These are phyloP conservation scores for Lampropteryx suffumata DNA, from an alignment of 2,888 invertebrate genomes.

Conservation along the genomic window DNA sequence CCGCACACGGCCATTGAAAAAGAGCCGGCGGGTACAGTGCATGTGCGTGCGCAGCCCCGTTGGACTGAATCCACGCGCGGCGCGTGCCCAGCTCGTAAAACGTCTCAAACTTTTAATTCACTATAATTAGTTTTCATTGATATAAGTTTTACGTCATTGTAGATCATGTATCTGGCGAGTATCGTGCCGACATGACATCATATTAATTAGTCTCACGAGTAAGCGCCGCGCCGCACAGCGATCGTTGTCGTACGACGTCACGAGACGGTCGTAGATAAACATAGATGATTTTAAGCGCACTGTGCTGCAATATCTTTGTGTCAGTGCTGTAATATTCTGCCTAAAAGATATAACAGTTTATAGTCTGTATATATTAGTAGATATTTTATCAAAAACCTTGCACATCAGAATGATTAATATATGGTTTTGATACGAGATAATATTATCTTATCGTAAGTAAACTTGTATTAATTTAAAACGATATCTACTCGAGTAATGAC, in stretches of 20 bases:
- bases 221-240: background rate
- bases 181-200: slow-evolving; percentile 4
- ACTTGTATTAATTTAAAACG: no score
- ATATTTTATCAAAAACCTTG: no score
- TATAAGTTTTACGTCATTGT: slow-evolving; percentile 26
- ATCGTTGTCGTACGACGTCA: background rate
- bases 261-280: background rate
- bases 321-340: no score
- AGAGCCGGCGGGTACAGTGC: background rate
- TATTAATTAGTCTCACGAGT: slow-evolving; percentile 6
- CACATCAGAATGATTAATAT: no score
- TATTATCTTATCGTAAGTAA: no score
- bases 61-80: slow-evolving; percentile 8
- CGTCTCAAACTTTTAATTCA: slow-evolving; percentile 18
- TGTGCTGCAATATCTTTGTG: background rate
- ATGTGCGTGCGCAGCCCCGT: background rate
- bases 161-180: slow-evolving; percentile 21
- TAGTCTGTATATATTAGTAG: no score
- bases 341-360: no score
- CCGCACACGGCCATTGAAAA: slow-evolving; percentile 18
- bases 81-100: slow-evolving; percentile 13
- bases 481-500: no score
- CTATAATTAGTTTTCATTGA: slow-evolving; percentile 32
- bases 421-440: no score
- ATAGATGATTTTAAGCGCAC: background rate